Evolutionary conservation across 2,113 vertebrate species (phyloP), one percentile per base, ranked within the genome.

Genomic region (Tympanuchus pallidicinctus): DNA sequence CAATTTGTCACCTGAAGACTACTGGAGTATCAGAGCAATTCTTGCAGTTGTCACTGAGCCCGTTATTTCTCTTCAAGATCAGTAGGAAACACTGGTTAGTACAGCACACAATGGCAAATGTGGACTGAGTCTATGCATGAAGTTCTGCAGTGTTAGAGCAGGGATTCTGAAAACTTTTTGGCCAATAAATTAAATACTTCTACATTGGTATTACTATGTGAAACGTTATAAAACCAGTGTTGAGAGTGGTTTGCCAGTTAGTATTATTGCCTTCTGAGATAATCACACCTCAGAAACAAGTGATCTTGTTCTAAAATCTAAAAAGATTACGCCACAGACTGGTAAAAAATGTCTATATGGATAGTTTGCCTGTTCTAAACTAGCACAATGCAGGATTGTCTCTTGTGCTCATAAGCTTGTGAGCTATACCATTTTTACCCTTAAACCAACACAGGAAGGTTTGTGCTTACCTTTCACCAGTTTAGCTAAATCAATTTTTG

Each of bases 401-500:
- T 61, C 22, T 54, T 79, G 34, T 45, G 13, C 57, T 61, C 1
- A 0, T 76, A 22, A 40, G 57, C 36, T 16, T 38, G 13, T 65
- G 64, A 85, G 59, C 60, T 87, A 63, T 54, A 30, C 48, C 48
- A 28, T 34, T 80, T 52, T 40, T 86, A 70, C 17, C 27, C 89
- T 89, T 91, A 84, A 87, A 73, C 16, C 50, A 85, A 18, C 45
- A 56, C 3, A 34, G 56, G 48, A 86, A 16, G 9, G 18, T 89
- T 93, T 66, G 24, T 77, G 67, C 67, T 82, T 89, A 82, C 42
- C 71, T 89, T 95, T 89, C 81, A 76, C 84, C 6, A 4, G 75
- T 94, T 82, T 50, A 85, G 50, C 67, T 91, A 80, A 92, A 82
- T 87, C 86, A 69, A 76, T 82, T 93, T 73, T 73, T 73, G 59